Evolutionary conservation across 2,888 invertebrate genomes (phyloP), one percentile per base, ranked within the genome.

Genomic region (Nomada hirtipes): DNA sequence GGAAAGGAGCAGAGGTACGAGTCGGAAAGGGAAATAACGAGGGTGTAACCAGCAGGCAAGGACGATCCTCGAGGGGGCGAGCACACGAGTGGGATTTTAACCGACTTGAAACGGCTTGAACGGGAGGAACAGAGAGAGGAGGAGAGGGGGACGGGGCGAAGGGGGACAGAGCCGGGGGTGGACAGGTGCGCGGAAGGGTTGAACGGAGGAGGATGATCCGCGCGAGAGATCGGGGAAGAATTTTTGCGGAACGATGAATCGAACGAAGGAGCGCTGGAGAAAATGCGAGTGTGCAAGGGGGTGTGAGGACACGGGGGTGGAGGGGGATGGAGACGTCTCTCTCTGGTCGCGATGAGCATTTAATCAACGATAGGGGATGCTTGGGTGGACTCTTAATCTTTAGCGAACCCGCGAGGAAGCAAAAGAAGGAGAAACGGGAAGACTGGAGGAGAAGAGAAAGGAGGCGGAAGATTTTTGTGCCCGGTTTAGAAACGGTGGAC

Each of bases 261-360:
- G 61, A 57, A 59, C 53, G 63, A 67, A 13, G 13, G 60, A 59
- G 57, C 26, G 44, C 23, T 36, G 52, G 57, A n/a, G 29, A 52
- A 2, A 18, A 44, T 13, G 20, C 50, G 44, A 59, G 29, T 61
- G 60, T 29, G 60, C 36, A 55, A 52, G 68, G 23, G 55, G 52
- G 47, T 15, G 4, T 63, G 71, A n/a, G 26, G 26, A 26, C 26
- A 26, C 26, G 26, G 70, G 67, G 20, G 57, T 20, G 67, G 20
- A 42, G 42, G 74, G 36, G 74, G 52, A 20, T 70, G 52, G 74
- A 55, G n/a, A 13, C 29, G 20, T 53, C 88, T 86, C 89, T 90
- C 90, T 88, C 79, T 89, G 88, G 69, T 70, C 91, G 91, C 91
- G 42, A 91, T 90, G 92, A 92, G 92, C 92, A 92, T 92, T 92